Percentiles rank a stretch among this genome's conserved stretches.
phyloP scores from a whole-genome alignment of 2,113 vertebrate species.

The Muntiacus muntjak region DNA sequence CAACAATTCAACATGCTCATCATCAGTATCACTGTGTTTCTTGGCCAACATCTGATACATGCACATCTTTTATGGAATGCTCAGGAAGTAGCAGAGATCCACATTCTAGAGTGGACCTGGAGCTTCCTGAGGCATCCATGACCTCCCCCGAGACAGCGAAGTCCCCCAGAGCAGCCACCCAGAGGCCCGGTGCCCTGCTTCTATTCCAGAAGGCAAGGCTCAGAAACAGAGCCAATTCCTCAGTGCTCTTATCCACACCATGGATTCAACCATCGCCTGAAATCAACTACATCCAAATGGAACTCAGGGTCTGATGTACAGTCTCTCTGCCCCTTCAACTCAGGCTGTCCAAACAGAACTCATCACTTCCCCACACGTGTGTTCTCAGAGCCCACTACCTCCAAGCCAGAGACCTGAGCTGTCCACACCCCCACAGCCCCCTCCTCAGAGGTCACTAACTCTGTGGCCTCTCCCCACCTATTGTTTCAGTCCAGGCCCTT shows the following conservation, averaged over 20 bases:
- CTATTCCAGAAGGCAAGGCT: neutral
- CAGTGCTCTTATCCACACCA: neutral
- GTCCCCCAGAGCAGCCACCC: fast-evolving
- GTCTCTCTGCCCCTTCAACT: neutral
- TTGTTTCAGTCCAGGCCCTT: neutral
- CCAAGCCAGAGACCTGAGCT: neutral
- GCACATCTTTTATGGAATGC: neutral
- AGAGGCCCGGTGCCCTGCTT: neutral
- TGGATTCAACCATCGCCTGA: neutral
- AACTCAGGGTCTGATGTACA: neutral
- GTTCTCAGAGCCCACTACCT: neutral
- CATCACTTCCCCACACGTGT: neutral
- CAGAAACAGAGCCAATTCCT: neutral
- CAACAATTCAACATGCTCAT: neutral
- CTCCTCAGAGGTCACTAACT: neutral
- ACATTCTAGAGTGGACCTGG: neutral
- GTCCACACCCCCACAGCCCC: neutral
- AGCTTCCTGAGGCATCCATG: too few relatives aligned
- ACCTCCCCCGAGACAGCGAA: neutral
- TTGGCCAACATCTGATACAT: neutral
- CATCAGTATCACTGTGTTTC: neutral
- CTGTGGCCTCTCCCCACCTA: too few relatives aligned
- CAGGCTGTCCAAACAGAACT: neutral
- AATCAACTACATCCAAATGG: fast-evolving
- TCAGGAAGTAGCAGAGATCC: neutral